phyloP scores from a whole-genome alignment of 2,888 invertebrate genomes.

The Melangyna quadrimaculata region DNA sequence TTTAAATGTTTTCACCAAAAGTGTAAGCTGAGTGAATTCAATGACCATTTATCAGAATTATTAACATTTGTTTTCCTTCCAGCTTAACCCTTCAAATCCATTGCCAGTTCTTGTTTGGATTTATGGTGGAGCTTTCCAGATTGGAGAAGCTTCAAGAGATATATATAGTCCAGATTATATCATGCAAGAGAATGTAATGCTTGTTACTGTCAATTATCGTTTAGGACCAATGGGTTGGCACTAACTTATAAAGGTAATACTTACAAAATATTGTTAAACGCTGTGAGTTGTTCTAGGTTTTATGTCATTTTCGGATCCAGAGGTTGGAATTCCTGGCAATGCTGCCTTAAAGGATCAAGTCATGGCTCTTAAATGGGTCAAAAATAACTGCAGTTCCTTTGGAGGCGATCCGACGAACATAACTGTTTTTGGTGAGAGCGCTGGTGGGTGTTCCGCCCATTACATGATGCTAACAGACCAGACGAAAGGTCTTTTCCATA shows the following conservation, averaged over 20 bases:
- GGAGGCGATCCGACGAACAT: conserved; percentile 82
- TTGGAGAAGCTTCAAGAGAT: conserved; percentile 81
- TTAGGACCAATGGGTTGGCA: conserved; percentile 80
- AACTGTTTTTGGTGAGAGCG: conserved; percentile 83
- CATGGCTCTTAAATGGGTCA: conserved; percentile 82
- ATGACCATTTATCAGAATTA: background rate
- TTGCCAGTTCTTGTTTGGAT: conserved; percentile 82
- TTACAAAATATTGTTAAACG: background rate
- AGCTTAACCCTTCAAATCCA: conserved; percentile 77
- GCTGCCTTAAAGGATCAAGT: conserved; percentile 83
- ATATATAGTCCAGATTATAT: conserved; percentile 82
- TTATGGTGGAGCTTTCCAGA: conserved; percentile 82
- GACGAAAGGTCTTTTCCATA: conserved; percentile 80
- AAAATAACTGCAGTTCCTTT: conserved; percentile 81
- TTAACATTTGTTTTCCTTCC: background rate
- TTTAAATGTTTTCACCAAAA: conserved; percentile 81
- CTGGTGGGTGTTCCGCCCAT: conserved; percentile 82
- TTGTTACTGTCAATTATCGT: conserved; percentile 82
- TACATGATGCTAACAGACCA: conserved; percentile 82
- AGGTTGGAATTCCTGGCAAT: conserved; percentile 82
- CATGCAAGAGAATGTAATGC: conserved; percentile 81
- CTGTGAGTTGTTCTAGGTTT: conserved; percentile 79
- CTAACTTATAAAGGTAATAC: background rate
- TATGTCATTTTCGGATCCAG: conserved; percentile 81
- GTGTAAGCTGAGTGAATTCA: conserved; percentile 74